These are phyloP conservation scores for Drosophila sproati DNA, from an alignment of 1,140 invertebrate species.

Conservation along the genomic window DNA sequence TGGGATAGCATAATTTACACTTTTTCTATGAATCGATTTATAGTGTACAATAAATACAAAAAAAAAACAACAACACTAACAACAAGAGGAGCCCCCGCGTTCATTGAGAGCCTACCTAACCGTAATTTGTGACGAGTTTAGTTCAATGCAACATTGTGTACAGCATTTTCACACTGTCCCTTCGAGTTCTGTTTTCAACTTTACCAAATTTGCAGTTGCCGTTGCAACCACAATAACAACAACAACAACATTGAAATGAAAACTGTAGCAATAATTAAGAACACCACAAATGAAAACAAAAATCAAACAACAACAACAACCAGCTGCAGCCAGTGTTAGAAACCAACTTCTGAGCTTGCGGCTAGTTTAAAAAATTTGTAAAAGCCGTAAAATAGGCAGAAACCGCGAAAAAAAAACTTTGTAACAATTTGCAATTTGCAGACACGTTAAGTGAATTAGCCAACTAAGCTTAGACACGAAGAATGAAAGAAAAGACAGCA, in stretches of 20 bases:
- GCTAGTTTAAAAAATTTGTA: slow-evolving; percentile 1
- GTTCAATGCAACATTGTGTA: slow-evolving; percentile 46
- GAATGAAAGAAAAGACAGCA: slow-evolving; percentile 21
- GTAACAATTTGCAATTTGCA: slow-evolving; percentile 33
- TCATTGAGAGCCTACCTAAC: slow-evolving; percentile 36
- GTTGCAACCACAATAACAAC: slow-evolving; percentile 56
- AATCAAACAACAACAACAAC: slow-evolving; percentile 22
- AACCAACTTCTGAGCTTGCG: slow-evolving; percentile 15
- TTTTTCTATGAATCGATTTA: slow-evolving; percentile 83
- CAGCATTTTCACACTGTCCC: slow-evolving; percentile 63
- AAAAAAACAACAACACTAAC: slow-evolving; percentile 27
- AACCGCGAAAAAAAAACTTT: slow-evolving; percentile 24
- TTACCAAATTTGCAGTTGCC: slow-evolving; percentile 69
- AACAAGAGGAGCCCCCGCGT: slow-evolving; percentile 49
- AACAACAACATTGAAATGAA: slow-evolving; percentile 22
- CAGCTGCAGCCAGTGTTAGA: slow-evolving; percentile 36
- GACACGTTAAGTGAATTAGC: slow-evolving; percentile 58
- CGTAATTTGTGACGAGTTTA: slow-evolving; percentile 63
- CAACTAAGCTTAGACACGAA: slow-evolving; percentile 61
- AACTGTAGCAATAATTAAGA: slow-evolving; percentile 60
- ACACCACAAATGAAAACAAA: slow-evolving; percentile 30
- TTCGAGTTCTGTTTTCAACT: slow-evolving; percentile 63
- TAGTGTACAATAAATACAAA: slow-evolving; percentile 63
- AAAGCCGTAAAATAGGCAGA: slow-evolving; percentile 11
- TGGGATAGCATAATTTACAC: slow-evolving; percentile 81